Conservation (phyloP, 2,888 invertebrate genomes). For the Oscheius sp. region DNA sequence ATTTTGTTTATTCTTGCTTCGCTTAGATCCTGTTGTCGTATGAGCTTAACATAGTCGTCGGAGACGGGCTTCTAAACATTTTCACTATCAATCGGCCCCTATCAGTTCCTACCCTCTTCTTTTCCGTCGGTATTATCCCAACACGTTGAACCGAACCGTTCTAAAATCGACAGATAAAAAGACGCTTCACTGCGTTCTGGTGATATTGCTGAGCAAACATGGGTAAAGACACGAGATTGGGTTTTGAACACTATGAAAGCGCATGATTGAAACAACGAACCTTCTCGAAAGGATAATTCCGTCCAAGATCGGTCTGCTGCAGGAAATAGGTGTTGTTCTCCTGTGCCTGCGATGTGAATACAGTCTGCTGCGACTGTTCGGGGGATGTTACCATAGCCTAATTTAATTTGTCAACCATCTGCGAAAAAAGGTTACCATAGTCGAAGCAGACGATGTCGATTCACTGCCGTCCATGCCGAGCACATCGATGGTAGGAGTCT, state of each 20-base stretch:
- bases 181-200: background rate
- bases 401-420: background rate
- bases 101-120: constrained; percentile 17
- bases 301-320: constrained; percentile 21
- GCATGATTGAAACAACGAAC: too few species aligned
- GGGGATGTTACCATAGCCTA: constrained; percentile 34
- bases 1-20: constrained; percentile 57
- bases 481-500: constrained; percentile 52
- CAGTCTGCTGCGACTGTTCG: constrained; percentile 12
- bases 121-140: constrained; percentile 23
- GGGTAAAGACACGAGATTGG: background rate
- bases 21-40: constrained; percentile 60
- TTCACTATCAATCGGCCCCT: background rate
- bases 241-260: background rate
- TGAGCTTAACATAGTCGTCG: constrained; percentile 68
- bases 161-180: constrained; percentile 18
- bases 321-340: constrained; percentile 18
- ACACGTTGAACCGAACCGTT: constrained; percentile 20
- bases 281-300: constrained; percentile 19
- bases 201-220: constrained; percentile 17
- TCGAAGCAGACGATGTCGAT: constrained; percentile 65
- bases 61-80: constrained; percentile 45
- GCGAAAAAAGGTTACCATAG: constrained; percentile 51
- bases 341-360: constrained; percentile 3
- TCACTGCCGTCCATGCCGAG: constrained; percentile 65